Evolutionary conservation across 2,888 invertebrate species (phyloP), one percentile per base, ranked within the genome.

Genomic region (Polyommatus iphigenia): DNA sequence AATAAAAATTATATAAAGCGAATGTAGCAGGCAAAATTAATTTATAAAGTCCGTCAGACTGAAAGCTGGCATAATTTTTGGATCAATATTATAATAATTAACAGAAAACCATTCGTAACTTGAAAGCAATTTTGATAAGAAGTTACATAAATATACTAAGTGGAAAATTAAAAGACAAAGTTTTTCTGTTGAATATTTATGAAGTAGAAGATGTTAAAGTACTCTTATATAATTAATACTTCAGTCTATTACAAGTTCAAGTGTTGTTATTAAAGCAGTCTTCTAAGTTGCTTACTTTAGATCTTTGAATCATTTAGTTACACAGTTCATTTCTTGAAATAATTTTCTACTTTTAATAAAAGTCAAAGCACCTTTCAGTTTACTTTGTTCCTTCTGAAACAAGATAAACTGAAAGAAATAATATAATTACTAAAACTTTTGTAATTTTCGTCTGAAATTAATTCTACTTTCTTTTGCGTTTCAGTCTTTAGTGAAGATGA

Each of bases 401-500:
- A n/a, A n/a, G n/a, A n/a, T n/a, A n/a, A n/a, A n/a, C n/a, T 10
- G 10, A 13, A 13, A 13, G 46, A 46, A 10, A 46, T 46, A 10
- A 46, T 46, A 10, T 46, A 46, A 46, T 46, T 46, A 46, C 41
- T 10, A 10, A 3, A 10, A 24, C 10, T 24, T 62, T 4, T 24
- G 4, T 62, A 3, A 24, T 13, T 24, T 62, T 24, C 1, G 10
- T 10, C 18, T 18, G 15, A 67, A 67, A 67, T 32, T 29, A 32
- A 67, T 62, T 24, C 1, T 10, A 67, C 8, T 29, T 67, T 67
- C 29, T 32, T 24, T 13, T 15, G 4, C 13, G 32, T 79, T 95
- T 91, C 89, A 95, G 97, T 98, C 89, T 98, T 97, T 93, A 97
- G 97, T 85, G 98, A 98, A 91, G 97, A 98, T 90, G 97, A 97